Evolutionary conservation across 2,797 vertebrate species (phyloP).

Genomic region (Cynodonichthys magdalenae): DNA sequence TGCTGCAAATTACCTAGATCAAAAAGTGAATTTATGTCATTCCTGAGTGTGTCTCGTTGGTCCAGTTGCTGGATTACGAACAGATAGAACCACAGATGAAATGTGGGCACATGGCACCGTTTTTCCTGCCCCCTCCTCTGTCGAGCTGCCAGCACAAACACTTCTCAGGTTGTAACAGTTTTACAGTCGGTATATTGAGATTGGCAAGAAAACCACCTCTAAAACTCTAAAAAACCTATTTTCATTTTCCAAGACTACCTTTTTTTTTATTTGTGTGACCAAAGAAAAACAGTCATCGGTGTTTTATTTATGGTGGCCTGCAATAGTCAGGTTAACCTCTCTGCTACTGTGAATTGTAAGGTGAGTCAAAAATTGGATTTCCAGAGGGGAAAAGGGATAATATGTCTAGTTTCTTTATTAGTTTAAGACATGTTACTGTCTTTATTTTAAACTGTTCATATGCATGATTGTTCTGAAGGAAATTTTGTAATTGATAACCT

Average conservation of each 20-base stretch:
- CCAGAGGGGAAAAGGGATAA: neutral
- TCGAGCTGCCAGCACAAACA: conserved; percentile 77
- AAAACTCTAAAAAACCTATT: conserved; percentile 69
- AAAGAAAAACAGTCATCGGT: conserved; percentile 67
- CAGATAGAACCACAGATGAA: conserved; percentile 66
- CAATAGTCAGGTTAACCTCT: neutral
- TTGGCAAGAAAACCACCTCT: conserved; percentile 64
- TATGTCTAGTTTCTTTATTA: neutral
- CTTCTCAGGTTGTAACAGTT: conserved; percentile 81
- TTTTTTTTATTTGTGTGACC: conserved; percentile 59
- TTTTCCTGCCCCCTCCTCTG: conserved; percentile 63
- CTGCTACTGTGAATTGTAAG: conserved; percentile 1
- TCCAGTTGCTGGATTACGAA: conserved; percentile 46
- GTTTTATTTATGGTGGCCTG: conserved; percentile 56
- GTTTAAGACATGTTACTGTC: neutral
- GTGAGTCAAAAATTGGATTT: neutral
- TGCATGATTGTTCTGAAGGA: too few relatives aligned
- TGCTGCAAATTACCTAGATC: conserved; percentile 16
- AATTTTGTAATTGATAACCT: too few relatives aligned
- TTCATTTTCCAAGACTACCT: conserved; percentile 69
- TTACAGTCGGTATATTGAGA: conserved; percentile 80
- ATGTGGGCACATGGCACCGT: conserved; percentile 56
- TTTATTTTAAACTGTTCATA: neutral
- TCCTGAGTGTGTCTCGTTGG: conserved; percentile 37
- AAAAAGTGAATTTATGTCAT: conserved; percentile 30